Base-by-base conservation (phyloP, 2,113 vertebrate species). In the Siphamia tubifer region DNA sequence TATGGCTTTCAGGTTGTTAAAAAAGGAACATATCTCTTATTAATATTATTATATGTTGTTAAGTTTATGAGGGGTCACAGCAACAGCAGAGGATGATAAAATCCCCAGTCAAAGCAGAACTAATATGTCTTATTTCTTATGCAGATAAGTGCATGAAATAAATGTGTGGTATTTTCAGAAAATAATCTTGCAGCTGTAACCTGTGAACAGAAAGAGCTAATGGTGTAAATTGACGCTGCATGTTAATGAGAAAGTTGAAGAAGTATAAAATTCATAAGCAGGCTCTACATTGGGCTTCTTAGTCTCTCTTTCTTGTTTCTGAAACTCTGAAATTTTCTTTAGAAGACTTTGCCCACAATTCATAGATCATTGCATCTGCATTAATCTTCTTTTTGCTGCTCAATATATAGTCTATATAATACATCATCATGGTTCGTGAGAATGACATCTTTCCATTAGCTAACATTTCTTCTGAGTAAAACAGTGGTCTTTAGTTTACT, bases 51-150 rank as follows among this genome's bases (percentile, higher is more conserved):
- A 43, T 62, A 51, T 62, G 44, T 30, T 75, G 43, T 82, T 68
- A 38, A 48, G 40, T 31, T 75, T 69, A 42, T 45, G 48, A 70
- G 52, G 38, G 56, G 48, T 3, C 21, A 36, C 42, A 25, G 77
- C 55, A 70, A 74, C 25, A 49, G 42, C 57, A 72, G 75, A 64
- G 40, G 69, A 73, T 75, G 72, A 73, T 52, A 49, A n/a, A 53
- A 68, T 71, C 47, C 21, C 28, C 39, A 62, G 24, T 30, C 1
- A 9, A 61, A 47, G 48, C 65, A 34, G 47, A n/a, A n/a, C n/a
- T n/a, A n/a, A n/a, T n/a, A n/a, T n/a, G 17, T 60, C 47, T 53
- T 40, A 25, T 73, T 74, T 55, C 45, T 20, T 43, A 24, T 71
- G 6, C 12, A 8, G 5, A 64, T 48, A 4, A 23, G 31, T 45